Evolutionary conservation across 2,113 vertebrate genomes (phyloP).

Genomic region (Todiramphus saurophagus): DNA sequence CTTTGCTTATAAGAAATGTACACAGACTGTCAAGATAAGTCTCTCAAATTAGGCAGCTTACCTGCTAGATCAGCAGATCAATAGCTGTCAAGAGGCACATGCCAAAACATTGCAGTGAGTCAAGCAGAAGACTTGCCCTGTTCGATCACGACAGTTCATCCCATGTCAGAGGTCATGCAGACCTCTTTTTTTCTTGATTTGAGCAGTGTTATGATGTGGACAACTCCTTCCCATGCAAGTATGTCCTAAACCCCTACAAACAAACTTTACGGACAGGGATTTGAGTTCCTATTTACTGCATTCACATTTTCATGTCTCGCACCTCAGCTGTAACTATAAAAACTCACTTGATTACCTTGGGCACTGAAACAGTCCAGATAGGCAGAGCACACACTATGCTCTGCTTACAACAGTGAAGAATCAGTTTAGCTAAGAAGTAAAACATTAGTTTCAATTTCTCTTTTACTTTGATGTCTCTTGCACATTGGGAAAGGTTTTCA

Average conservation of each 20-base stretch:
- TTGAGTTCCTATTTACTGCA: not conserved
- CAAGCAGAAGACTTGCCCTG: not conserved
- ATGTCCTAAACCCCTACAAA: not conserved
- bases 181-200: not conserved
- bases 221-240: not conserved
- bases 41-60: not conserved
- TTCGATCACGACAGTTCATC: not conserved
- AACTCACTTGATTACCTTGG: not conserved
- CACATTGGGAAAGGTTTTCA: not conserved
- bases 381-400: not conserved
- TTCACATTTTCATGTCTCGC: not conserved
- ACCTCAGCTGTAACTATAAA: not conserved
- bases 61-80: not conserved
- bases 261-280: not conserved
- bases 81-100: not conserved
- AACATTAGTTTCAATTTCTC: not conserved
- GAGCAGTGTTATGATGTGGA: not conserved
- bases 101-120: not conserved
- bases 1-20: not conserved
- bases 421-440: not conserved
- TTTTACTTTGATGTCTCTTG: not conserved
- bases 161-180: not conserved
- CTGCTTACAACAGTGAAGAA: not conserved
- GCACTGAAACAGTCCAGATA: not conserved
- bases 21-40: not conserved